Conservation (phyloP, 1,140 invertebrate species). For the Psix sp. region DNA sequence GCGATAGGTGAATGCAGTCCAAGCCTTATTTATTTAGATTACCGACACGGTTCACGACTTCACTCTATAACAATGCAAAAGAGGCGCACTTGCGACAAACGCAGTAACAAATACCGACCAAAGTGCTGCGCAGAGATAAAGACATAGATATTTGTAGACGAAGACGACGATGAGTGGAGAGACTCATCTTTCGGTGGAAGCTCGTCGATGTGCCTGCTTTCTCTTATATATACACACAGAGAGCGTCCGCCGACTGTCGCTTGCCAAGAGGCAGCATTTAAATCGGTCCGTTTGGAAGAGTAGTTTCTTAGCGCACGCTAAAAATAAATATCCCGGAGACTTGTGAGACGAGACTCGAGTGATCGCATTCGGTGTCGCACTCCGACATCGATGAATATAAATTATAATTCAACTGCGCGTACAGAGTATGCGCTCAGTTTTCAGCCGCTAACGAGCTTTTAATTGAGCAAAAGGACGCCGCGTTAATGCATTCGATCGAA, state of each 20-base stretch:
- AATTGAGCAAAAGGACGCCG: slow-evolving; percentile 7
- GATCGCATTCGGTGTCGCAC: slow-evolving; percentile 7
- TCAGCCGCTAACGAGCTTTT: slow-evolving; percentile 18
- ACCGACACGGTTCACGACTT: slow-evolving; percentile 65
- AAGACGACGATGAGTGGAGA: slow-evolving; percentile 34
- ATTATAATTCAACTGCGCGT: slow-evolving; percentile 18
- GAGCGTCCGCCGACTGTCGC: slow-evolving; percentile 36
- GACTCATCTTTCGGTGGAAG: slow-evolving; percentile 48
- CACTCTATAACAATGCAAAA: slow-evolving; percentile 26
- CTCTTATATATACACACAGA: slow-evolving; percentile 22
- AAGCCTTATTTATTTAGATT: slow-evolving; percentile 70
- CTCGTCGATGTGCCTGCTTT: slow-evolving; percentile 28
- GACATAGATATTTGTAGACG: too few relatives aligned
- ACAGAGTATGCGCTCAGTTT: slow-evolving; percentile 2
- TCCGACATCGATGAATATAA: slow-evolving; percentile 32
- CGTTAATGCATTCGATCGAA: slow-evolving; percentile 9
- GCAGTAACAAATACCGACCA: slow-evolving; percentile 37
- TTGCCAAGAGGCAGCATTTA: slow-evolving; percentile 67
- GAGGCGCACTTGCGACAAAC: slow-evolving; percentile 13
- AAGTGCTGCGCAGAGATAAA: slow-evolving; percentile 23
- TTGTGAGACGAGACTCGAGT: slow-evolving; percentile 16
- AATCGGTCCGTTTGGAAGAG: slow-evolving; percentile 65
- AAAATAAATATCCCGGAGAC: slow-evolving; percentile 66
- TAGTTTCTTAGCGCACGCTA: slow-evolving; percentile 50
- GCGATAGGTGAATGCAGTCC: slow-evolving; percentile 54